Base-by-base conservation (phyloP, 2,888 invertebrate species). In the Linnaemya vulpina region DNA sequence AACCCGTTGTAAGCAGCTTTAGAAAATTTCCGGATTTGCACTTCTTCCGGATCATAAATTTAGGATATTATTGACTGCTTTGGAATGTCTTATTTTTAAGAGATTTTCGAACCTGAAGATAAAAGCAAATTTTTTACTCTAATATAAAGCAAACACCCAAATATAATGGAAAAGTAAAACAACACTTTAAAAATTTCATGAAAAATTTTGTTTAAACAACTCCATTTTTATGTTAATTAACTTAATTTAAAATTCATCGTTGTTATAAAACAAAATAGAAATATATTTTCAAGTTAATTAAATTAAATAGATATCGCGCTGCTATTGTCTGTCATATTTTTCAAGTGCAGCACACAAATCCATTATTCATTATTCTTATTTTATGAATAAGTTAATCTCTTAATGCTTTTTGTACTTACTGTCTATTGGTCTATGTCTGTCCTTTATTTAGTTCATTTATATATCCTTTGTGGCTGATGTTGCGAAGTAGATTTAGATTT, bases 371-470 rank as follows among this genome's bases (percentile, higher is more conserved):
- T 80, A 80, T 65, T 58, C 43, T 55, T 49, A 65, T 53, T 65
- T 68, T 53, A 58, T 68, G 68, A 62, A 81, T 70, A 68, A 81
- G 62, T 68, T 81, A 75, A 81, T 76, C 49, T 76, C 25, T 70
- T 70, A 76, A 76, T 70, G 63, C 53, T 62, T 46, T 62, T 53
- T 63, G n/a, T 62, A 30, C 62, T n/a, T 55, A 53, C 53, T 43
- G 43, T 75, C 67, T 74, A 60, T 35, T 68, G 51, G 51, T 53
- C 11, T 17, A n/a, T 38, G 43, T 68, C 70, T 20, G 38, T 62
- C 51, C 30, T 1, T 5, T 5, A 10, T 70, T 8, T 5, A 17
- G 25, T 60, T 60, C 11, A 60, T 38, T 17, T 11, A 20, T 20
- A 1, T 17, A 10, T 58, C 35, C n/a, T 9, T 30, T 40, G 22